These are phyloP conservation scores for Poeciliopsis occidentalis DNA, from an alignment of 2,113 vertebrate species.

Conservation along the genomic window DNA sequence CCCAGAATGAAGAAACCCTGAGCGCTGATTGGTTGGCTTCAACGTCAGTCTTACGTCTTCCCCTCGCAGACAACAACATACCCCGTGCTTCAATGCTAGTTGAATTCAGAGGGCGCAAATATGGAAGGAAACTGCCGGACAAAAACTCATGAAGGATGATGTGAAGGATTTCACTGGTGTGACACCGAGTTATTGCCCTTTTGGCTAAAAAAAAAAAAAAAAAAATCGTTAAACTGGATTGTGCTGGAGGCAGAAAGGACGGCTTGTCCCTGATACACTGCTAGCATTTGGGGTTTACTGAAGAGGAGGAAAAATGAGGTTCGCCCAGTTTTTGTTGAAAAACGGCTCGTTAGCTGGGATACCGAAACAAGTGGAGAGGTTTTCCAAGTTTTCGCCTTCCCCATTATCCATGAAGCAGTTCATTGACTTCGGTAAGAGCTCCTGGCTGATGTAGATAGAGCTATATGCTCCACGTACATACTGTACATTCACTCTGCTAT, in stretches of 20 bases:
- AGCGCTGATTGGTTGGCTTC: constrained; percentile 47
- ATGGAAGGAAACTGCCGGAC: constrained; percentile 11
- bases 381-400: constrained; percentile 92
- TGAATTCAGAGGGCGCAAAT: constrained; percentile 13
- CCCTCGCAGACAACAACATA: constrained; percentile 17
- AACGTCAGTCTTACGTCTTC: constrained; percentile 30
- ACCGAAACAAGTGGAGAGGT: constrained; percentile 84
- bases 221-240: constrained; percentile 16
- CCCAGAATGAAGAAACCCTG: background rate
- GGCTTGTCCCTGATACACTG: constrained; percentile 6
- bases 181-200: background rate
- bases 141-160: background rate
- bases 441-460: background rate
- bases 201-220: background rate
- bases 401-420: constrained; percentile 97
- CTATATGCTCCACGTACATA: background rate
- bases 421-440: constrained; percentile 91
- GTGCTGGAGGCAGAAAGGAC: constrained; percentile 32
- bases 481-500: background rate
- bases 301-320: constrained; percentile 83
- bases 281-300: constrained; percentile 6
- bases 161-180: background rate
- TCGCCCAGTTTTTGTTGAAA: constrained; percentile 86
- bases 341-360: constrained; percentile 74
- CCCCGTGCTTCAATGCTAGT: background rate